Evolutionary conservation across 2,888 invertebrate genomes (phyloP).

Genomic region (Lysandra coridon): DNA sequence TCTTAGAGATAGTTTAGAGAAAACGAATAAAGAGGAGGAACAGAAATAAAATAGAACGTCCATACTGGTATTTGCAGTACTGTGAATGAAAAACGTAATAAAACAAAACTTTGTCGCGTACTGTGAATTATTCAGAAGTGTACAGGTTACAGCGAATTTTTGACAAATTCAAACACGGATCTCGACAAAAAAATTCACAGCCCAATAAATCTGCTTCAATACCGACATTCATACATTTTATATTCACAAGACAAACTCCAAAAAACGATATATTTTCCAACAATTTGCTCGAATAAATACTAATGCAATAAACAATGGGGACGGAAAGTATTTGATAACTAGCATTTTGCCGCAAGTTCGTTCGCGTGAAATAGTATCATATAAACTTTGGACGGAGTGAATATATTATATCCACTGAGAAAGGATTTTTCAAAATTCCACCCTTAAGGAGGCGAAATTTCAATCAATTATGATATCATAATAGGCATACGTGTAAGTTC

Average conservation of each 20-base stretch:
- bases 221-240: conserved; percentile 1
- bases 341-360: no score
- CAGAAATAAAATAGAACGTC: neutral
- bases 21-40: neutral
- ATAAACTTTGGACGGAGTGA: neutral
- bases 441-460: no score
- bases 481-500: no score
- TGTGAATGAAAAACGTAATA: neutral
- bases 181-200: conserved; percentile 11
- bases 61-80: neutral
- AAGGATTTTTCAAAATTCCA: no score
- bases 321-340: neutral
- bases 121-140: conserved; percentile 11
- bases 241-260: neutral
- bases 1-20: neutral
- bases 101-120: conserved; percentile 2
- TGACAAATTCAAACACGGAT: conserved; percentile 13
- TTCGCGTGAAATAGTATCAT: no score
- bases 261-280: conserved; percentile 6
- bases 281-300: neutral
- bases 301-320: neutral
- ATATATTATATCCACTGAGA: no score
- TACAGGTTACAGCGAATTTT: conserved; percentile 18
- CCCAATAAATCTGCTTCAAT: conserved; percentile 14
- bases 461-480: no score